A percentile compares a stretch with the other conserved stretches of the same genome.
Evolutionary conservation across 1,140 invertebrate genomes (phyloP).

Genomic region (Drosophila nigromelanica): DNA sequence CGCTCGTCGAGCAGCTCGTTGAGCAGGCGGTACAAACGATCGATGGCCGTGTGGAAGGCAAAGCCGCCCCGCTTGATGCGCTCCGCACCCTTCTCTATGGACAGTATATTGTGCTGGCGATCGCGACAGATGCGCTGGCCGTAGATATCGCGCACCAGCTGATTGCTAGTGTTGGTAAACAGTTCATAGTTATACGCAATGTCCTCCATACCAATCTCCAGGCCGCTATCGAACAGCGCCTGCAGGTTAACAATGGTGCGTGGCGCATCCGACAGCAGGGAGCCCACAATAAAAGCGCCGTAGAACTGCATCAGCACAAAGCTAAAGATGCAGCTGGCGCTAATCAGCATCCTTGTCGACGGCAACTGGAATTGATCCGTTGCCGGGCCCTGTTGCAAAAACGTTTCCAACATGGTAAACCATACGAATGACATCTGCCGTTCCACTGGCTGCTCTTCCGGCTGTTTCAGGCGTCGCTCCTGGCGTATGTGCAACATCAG

Average conservation of each 20-base stretch:
- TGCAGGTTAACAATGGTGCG: slow-evolving; percentile 85
- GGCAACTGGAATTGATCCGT: slow-evolving; percentile 50
- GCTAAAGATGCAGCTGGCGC: slow-evolving; percentile 85
- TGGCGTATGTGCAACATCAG: slow-evolving; percentile 50
- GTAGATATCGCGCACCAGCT: slow-evolving; percentile 56
- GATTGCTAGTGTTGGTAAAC: slow-evolving; percentile 74
- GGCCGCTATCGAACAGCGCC: slow-evolving; percentile 85
- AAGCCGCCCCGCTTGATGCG: slow-evolving; percentile 61
- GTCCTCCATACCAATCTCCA: slow-evolving; percentile 85
- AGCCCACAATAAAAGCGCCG: slow-evolving; percentile 87
- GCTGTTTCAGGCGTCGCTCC: slow-evolving; percentile 21
- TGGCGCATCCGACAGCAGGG: slow-evolving; percentile 86
- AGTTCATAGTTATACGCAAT: slow-evolving; percentile 84
- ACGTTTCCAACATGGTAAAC: slow-evolving; percentile 72
- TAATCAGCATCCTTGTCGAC: slow-evolving; percentile 82
- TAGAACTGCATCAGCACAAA: slow-evolving; percentile 87
- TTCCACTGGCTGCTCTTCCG: slow-evolving; percentile 14
- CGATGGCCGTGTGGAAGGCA: slow-evolving; percentile 69
- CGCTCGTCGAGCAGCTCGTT: slow-evolving; percentile 51
- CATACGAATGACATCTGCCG: slow-evolving; percentile 47
- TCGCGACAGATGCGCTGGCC: slow-evolving; percentile 48
- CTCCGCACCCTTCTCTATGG: slow-evolving; percentile 54
- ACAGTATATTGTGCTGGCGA: slow-evolving; percentile 50
- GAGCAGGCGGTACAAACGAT: slow-evolving; percentile 64
- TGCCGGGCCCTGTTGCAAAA: slow-evolving; percentile 68